A percentile compares a stretch with the other conserved stretches of the same genome.
These are phyloP conservation scores for Denticeps clupeoides DNA, from an alignment of 2,797 vertebrate species.

Conservation along the genomic window DNA sequence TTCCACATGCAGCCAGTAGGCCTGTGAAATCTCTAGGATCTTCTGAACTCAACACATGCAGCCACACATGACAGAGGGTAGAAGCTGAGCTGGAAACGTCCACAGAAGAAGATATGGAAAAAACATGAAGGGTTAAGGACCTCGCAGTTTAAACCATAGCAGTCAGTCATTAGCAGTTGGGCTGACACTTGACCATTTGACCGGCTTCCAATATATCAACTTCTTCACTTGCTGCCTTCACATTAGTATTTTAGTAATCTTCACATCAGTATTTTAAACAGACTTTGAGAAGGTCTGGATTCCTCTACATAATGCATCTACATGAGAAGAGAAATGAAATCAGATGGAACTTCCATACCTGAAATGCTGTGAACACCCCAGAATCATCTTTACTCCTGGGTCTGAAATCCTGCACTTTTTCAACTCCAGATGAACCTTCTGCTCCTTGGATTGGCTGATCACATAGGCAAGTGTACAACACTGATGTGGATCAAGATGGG, in stretches of 20 bases:
- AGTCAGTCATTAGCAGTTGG: background rate
- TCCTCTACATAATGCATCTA: no score
- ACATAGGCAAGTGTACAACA: constrained; percentile 27
- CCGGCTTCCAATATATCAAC: background rate
- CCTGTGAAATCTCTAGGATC: background rate
- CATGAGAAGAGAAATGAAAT: background rate
- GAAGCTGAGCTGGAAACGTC: no score
- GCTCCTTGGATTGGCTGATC: constrained; percentile 13
- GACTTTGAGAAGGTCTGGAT: no score
- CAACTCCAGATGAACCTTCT: constrained; percentile 22
- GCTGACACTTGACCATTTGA: background rate
- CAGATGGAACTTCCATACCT: background rate
- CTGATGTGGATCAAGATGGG: constrained; percentile 22
- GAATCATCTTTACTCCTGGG: constrained; percentile 21
- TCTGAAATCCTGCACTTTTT: constrained; percentile 12
- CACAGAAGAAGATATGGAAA: no score
- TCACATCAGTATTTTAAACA: no score
- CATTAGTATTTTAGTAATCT: background rate
- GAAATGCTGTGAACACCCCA: constrained; percentile 21
- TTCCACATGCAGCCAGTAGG: constrained; percentile 13
- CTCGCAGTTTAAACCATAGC: background rate
- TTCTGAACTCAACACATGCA: constrained; percentile 15
- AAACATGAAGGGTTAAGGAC: no score
- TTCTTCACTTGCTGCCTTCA: background rate
- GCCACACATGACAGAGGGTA: constrained; percentile 35